Evolutionary conservation across 2,113 vertebrate species (phyloP).

Genomic region (Taurulus bubalis): DNA sequence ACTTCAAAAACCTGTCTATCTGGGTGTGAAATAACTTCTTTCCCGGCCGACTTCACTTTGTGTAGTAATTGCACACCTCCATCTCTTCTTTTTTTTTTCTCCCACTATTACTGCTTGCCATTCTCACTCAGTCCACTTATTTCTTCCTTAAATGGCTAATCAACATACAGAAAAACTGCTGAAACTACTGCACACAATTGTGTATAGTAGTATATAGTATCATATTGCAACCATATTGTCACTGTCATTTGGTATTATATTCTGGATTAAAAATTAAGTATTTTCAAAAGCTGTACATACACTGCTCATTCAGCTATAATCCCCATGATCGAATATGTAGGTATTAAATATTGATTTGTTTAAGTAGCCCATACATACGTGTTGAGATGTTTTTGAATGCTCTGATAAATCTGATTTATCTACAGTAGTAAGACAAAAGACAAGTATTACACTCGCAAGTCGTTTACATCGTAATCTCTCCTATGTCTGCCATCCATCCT

Average conservation of each 20-base stretch:
- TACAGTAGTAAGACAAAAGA: no score
- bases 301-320: neutral
- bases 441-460: no score
- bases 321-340: neutral
- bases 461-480: neutral
- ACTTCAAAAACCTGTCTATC: conserved; percentile 53
- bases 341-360: neutral
- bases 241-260: neutral
- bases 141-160: conserved; percentile 55
- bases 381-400: neutral
- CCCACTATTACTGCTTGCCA: conserved; percentile 17
- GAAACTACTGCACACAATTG: no score
- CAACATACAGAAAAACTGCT: conserved; percentile 27
- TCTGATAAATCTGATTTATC: no score
- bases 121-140: conserved; percentile 33
- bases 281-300: neutral
- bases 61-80: conserved; percentile 63
- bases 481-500: neutral
- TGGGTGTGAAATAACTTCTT: conserved; percentile 72
- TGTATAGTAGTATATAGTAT: neutral
- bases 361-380: neutral
- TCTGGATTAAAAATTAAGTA: neutral
- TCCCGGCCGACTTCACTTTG: conserved; percentile 51
- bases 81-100: neutral
- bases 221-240: conserved; percentile 8